phyloP scores from a whole-genome alignment of 2,797 vertebrate species.

The Pteronotus mesoamericanus region DNA sequence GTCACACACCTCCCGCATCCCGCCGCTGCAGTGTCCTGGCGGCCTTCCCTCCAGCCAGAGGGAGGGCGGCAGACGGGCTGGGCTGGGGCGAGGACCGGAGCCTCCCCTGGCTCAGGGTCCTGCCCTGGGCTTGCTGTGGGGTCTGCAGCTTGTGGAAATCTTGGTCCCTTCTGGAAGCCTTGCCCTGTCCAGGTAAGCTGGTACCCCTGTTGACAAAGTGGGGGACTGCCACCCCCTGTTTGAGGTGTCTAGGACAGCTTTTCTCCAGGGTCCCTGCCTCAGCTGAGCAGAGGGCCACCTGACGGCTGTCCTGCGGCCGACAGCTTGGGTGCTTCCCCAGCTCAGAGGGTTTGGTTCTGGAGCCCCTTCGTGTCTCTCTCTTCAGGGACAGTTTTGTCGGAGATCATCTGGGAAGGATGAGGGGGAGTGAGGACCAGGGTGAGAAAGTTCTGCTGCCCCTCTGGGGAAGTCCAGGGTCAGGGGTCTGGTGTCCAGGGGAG shows the following conservation, averaged over 20 bases:
- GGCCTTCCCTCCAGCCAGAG: background rate
- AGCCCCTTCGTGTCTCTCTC: background rate
- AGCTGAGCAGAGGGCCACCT: background rate
- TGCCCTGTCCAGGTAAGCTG: slow-evolving; percentile 37
- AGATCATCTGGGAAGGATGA: background rate
- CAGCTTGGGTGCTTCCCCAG: background rate
- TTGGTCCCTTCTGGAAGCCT: slow-evolving; percentile 31
- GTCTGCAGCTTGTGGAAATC: background rate
- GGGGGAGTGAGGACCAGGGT: background rate
- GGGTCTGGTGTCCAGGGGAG: background rate
- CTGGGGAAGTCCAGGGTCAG: background rate
- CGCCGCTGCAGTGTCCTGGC: background rate
- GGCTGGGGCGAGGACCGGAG: background rate
- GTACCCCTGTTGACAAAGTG: background rate
- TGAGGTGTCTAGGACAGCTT: background rate
- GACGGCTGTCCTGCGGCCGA: background rate
- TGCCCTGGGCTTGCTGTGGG: background rate
- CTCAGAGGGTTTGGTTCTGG: background rate
- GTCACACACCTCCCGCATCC: background rate
- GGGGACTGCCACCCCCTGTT: background rate
- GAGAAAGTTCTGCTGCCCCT: background rate
- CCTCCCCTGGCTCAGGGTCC: background rate
- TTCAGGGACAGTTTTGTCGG: background rate
- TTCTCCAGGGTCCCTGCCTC: background rate
- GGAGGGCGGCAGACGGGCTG: background rate